These are phyloP conservation scores for Phrynocephalus forsythii DNA, from an alignment of 2,797 vertebrate species.

Conservation along the genomic window DNA sequence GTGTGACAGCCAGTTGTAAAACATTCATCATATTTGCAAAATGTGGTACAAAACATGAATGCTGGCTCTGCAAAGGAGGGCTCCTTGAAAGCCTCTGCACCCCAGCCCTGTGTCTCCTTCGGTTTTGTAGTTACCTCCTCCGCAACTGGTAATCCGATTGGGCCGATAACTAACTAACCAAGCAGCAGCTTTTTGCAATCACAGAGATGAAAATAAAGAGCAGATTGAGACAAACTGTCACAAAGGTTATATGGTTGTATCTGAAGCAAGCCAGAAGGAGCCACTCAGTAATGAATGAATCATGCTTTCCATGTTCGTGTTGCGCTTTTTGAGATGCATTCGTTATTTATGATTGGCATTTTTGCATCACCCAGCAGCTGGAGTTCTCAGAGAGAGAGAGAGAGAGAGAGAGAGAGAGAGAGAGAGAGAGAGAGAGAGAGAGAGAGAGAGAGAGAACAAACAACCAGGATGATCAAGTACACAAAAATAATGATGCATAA, in stretches of 20 bases:
- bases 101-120: background rate
- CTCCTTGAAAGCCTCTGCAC: background rate
- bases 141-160: background rate
- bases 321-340: background rate
- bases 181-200: constrained; percentile 3
- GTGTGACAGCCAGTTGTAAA: background rate
- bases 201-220: constrained; percentile 20
- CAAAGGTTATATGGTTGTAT: background rate
- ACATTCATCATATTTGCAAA: constrained; percentile 2
- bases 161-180: background rate
- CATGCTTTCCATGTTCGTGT: background rate
- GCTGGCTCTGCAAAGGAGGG: background rate
- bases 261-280: background rate
- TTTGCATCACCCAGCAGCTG: background rate
- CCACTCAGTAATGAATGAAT: background rate
- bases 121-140: background rate
- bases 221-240: background rate
- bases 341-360: background rate
- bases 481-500: background rate
- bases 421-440: too few species aligned
- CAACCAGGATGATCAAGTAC: background rate
- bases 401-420: too few species aligned
- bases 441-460: too few species aligned
- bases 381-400: background rate
- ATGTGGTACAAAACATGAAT: background rate